A percentile compares a stretch with the other conserved stretches of the same genome.
phyloP scores from a whole-genome alignment of 1,140 invertebrate genomes.

The Caenorhabditis briggsae region DNA sequence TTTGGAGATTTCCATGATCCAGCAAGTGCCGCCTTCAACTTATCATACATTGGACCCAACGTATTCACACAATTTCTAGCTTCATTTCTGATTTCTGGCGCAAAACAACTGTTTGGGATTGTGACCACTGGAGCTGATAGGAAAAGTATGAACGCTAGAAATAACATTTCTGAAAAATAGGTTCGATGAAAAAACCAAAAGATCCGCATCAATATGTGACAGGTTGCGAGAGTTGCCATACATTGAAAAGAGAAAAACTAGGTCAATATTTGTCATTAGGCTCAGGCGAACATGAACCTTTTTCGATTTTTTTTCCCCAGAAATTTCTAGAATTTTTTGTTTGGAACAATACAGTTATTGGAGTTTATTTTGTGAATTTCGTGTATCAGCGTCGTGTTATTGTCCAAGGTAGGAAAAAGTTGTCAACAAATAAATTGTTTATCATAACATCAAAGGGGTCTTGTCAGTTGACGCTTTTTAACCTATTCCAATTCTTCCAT shows the following conservation, averaged over 20 bases:
- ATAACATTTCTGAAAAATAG: conserved; percentile 10
- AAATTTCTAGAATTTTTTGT: no score
- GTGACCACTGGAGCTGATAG: neutral
- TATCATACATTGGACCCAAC: conserved; percentile 17
- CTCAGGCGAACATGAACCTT: conserved; percentile 46
- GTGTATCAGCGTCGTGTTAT: no score
- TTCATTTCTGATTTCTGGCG: neutral
- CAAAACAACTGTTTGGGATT: neutral
- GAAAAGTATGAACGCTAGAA: neutral
- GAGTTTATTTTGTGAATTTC: no score
- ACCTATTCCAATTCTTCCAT: neutral
- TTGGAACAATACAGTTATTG: no score
- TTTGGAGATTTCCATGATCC: conserved; percentile 6
- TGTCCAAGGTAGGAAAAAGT: no score
- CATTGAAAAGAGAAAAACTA: neutral
- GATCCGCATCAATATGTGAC: neutral
- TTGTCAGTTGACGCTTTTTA: no score
- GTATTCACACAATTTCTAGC: conserved; percentile 7
- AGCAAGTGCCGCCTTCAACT: neutral
- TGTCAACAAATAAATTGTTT: no score
- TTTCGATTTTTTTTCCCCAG: neutral
- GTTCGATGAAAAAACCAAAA: neutral
- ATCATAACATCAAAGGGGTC: no score
- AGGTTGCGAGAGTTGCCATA: neutral
- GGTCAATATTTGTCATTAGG: conserved; percentile 27